These are phyloP conservation scores for Sylvietta virens DNA, from an alignment of 2,113 vertebrate genomes.

Conservation along the genomic window DNA sequence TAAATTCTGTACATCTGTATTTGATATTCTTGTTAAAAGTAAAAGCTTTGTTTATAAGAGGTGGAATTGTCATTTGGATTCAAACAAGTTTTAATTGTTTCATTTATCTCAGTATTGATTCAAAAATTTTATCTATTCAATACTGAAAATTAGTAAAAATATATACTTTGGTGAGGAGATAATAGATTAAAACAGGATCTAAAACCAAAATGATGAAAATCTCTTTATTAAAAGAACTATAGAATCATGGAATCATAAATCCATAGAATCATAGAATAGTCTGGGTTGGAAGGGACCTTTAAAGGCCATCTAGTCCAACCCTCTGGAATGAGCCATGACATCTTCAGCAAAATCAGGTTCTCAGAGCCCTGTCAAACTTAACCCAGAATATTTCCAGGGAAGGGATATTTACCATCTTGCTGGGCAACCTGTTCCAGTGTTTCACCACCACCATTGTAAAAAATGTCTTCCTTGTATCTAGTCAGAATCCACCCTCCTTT, in stretches of 20 bases:
- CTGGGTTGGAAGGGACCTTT: neutral
- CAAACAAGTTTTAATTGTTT: neutral
- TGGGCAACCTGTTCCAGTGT: neutral
- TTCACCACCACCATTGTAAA: neutral
- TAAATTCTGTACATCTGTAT: neutral
- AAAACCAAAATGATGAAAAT: accelerated
- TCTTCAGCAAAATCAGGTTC: neutral
- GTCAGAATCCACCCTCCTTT: neutral
- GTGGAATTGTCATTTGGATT: neutral
- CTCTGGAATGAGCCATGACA: neutral
- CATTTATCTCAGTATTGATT: neutral
- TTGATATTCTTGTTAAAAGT: neutral
- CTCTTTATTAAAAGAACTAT: neutral
- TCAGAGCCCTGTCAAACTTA: neutral
- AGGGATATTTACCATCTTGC: neutral
- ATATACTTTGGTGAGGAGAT: neutral
- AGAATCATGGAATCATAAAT: neutral
- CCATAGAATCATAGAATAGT: neutral
- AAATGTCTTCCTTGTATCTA: neutral
- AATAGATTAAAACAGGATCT: neutral
- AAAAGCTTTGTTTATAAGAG: neutral
- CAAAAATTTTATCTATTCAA: neutral
- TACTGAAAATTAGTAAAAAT: neutral
- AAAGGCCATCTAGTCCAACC: neutral
- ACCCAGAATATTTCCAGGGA: neutral